Evolutionary conservation across 2,797 vertebrate genomes (phyloP).

Genomic region (Gephyroberyx darwinii): DNA sequence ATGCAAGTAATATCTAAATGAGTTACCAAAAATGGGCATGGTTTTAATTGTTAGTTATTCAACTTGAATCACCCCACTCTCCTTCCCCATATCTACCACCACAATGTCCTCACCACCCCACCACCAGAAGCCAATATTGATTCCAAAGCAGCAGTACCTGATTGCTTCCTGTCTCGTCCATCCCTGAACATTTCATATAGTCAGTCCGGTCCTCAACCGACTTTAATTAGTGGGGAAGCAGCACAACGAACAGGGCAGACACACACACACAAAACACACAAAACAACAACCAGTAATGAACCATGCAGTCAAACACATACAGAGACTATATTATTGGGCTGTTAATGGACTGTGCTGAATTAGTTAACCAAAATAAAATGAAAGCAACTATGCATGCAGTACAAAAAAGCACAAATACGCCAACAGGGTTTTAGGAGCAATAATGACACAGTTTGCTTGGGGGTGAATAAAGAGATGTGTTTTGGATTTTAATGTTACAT

Average conservation of each 20-base stretch:
- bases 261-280: conserved; percentile 47
- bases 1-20: neutral
- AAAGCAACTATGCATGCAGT: conserved; percentile 54
- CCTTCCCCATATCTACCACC: neutral
- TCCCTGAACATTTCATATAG: conserved; percentile 87
- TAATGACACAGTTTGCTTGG: conserved; percentile 36
- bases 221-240: conserved; percentile 84
- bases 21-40: neutral
- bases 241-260: conserved; percentile 56
- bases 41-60: neutral
- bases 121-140: conserved; percentile 35
- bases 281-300: conserved; percentile 76
- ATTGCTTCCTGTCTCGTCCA: conserved; percentile 84
- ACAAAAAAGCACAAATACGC: conserved; percentile 25
- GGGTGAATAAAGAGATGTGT: conserved; percentile 33
- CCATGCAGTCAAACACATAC: conserved; percentile 76
- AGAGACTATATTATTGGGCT: conserved; percentile 56
- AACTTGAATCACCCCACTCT: neutral
- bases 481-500: conserved; percentile 30
- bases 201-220: conserved; percentile 89
- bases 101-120: conserved; percentile 14
- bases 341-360: conserved; percentile 66
- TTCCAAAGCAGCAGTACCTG: conserved; percentile 85
- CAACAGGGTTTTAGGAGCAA: conserved; percentile 45
- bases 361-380: conserved; percentile 54